These are phyloP conservation scores for Scaptomyza cyrtandrae DNA, from an alignment of 2,888 invertebrate genomes.

Conservation along the genomic window DNA sequence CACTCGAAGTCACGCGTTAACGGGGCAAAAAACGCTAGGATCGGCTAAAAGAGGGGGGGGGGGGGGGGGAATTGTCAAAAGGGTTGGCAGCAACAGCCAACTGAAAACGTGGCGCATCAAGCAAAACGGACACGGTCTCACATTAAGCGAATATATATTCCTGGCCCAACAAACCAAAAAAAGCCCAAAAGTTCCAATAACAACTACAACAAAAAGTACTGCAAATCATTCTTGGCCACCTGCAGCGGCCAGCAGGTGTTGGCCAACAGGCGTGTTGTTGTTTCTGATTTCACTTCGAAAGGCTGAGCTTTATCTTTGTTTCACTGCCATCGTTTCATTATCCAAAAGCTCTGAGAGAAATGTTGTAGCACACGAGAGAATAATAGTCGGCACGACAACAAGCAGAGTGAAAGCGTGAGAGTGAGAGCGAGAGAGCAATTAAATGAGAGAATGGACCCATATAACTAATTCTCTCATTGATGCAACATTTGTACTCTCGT, in stretches of 20 bases:
- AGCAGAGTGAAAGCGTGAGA: not conserved
- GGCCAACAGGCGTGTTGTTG: conserved; percentile 33
- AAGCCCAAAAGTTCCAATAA: not conserved
- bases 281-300: conserved; percentile 14
- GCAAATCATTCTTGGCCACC: conserved; percentile 52
- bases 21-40: conserved; percentile 52
- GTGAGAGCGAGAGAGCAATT: not conserved
- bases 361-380: not conserved
- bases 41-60: not conserved
- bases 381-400: not conserved
- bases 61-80: too few species aligned
- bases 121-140: conserved; percentile 73
- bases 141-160: conserved; percentile 76
- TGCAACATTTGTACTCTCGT: conserved; percentile 1
- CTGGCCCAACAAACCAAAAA: conserved; percentile 19
- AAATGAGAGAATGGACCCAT: not conserved
- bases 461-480: not conserved
- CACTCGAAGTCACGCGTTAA: conserved; percentile 80
- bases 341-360: conserved; percentile 51
- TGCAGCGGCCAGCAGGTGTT: conserved; percentile 55
- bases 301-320: conserved; percentile 43
- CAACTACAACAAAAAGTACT: conserved; percentile 9
- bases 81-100: conserved; percentile 38
- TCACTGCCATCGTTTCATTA: conserved; percentile 55
- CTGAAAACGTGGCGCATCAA: conserved; percentile 74